phyloP scores from a whole-genome alignment of 2,888 invertebrate genomes.

The Labia minor region DNA sequence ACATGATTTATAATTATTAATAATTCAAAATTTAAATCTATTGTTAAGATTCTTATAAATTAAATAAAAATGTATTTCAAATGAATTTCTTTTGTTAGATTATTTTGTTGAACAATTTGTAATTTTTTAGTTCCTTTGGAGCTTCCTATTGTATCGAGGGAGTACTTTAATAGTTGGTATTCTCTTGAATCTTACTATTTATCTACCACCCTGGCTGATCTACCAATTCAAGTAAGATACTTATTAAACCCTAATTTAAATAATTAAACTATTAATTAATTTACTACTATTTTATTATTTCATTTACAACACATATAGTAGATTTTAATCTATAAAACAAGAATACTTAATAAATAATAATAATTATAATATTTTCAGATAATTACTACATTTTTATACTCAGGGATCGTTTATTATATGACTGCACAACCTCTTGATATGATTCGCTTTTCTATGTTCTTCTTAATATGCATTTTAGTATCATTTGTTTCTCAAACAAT shows the following conservation, averaged over 20 bases:
- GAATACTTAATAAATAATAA: too few species aligned
- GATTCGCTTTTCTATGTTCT: slow-evolving; percentile 58
- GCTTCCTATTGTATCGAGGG: slow-evolving; percentile 65
- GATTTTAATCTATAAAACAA: too few species aligned
- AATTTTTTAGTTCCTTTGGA: slow-evolving; percentile 63
- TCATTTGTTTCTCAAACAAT: slow-evolving; percentile 77
- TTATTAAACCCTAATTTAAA: too few species aligned
- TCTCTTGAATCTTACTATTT: slow-evolving; percentile 70
- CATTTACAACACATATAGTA: too few species aligned
- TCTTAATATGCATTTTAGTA: slow-evolving; percentile 60
- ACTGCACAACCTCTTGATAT: slow-evolving; percentile 75
- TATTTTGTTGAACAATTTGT: too few species aligned
- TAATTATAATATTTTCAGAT: slow-evolving; percentile 47
- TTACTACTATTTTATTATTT: too few species aligned
- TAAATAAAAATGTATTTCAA: too few species aligned
- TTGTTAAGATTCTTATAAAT: too few species aligned
- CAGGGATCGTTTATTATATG: slow-evolving; percentile 69
- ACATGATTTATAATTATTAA: too few species aligned
- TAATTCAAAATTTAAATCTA: too few species aligned
- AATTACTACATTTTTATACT: slow-evolving; percentile 62
- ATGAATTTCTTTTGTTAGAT: too few species aligned
- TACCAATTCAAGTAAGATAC: slow-evolving; percentile 58
- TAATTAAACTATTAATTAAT: too few species aligned
- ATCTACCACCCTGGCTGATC: slow-evolving; percentile 64
- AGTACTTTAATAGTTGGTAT: slow-evolving; percentile 86